Evolutionary conservation across 2,888 invertebrate genomes (phyloP).

Genomic region (Poecilobothrus nobilitatus): DNA sequence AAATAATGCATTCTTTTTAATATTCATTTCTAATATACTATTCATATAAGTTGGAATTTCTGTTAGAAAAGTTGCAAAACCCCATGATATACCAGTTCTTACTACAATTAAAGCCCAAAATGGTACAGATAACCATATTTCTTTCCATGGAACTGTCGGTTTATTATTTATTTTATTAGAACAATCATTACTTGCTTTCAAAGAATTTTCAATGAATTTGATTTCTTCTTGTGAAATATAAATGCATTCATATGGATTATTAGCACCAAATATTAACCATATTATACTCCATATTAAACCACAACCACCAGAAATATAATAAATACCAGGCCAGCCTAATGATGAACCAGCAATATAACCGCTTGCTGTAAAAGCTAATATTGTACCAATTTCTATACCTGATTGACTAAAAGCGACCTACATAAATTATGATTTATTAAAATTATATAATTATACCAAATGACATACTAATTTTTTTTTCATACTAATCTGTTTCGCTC

Average conservation of each 20-base stretch:
- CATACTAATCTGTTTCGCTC: slow-evolving; percentile 60
- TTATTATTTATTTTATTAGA: slow-evolving; percentile 47
- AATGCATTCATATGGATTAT: slow-evolving; percentile 47
- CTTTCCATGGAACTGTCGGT: slow-evolving; percentile 53
- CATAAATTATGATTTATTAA: slow-evolving; percentile 33
- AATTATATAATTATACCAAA: too few relatives aligned
- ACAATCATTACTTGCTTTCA: slow-evolving; percentile 31
- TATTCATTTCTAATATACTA: slow-evolving; percentile 52
- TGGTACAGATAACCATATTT: slow-evolving; percentile 52
- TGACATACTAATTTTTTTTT: slow-evolving; percentile 22
- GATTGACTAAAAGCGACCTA: slow-evolving; percentile 43
- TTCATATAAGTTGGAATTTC: slow-evolving; percentile 58
- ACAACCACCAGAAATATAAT: slow-evolving; percentile 49
- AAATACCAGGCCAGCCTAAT: slow-evolving; percentile 54
- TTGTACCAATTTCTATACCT: slow-evolving; percentile 55
- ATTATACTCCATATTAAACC: slow-evolving; percentile 44
- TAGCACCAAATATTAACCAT: slow-evolving; percentile 49
- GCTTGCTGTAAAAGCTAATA: slow-evolving; percentile 51
- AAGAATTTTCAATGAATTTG: slow-evolving; percentile 44
- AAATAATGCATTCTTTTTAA: slow-evolving; percentile 47
- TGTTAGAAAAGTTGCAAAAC: slow-evolving; percentile 60
- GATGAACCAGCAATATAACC: slow-evolving; percentile 49
- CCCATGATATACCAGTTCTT: slow-evolving; percentile 61
- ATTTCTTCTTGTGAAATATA: slow-evolving; percentile 48
- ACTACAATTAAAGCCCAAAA: slow-evolving; percentile 53